A percentile compares a stretch with the other conserved stretches of the same genome.
Evolutionary conservation across 2,797 vertebrate species (phyloP).

Genomic region (Odontamblyopus rebecca): DNA sequence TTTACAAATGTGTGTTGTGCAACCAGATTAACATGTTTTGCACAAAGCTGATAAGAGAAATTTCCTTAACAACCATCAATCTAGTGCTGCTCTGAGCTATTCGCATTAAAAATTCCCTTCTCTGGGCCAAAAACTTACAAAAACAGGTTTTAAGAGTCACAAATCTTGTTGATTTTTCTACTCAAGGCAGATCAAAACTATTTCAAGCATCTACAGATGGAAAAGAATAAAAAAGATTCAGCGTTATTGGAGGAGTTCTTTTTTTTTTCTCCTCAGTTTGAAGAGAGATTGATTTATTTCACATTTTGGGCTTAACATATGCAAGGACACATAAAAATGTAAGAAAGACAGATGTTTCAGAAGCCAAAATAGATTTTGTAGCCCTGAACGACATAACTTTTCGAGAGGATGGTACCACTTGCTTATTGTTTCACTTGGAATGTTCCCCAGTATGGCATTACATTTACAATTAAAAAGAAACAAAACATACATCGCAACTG

Average conservation of each 20-base stretch:
- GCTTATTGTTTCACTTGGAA: too few species aligned
- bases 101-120: constrained; percentile 35
- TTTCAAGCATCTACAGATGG: neutral
- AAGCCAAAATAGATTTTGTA: too few species aligned
- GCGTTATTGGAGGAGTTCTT: neutral
- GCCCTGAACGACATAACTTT: too few species aligned
- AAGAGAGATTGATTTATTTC: too few species aligned
- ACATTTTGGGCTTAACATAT: too few species aligned
- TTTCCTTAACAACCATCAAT: constrained; percentile 27
- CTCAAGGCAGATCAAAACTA: constrained; percentile 8
- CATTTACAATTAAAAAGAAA: too few species aligned
- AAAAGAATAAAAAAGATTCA: neutral
- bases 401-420: too few species aligned
- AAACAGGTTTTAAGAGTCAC: constrained; percentile 20
- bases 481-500: too few species aligned
- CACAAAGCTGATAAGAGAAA: constrained; percentile 34
- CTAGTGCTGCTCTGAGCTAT: constrained; percentile 23
- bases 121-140: constrained; percentile 15
- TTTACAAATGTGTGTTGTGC: constrained; percentile 10
- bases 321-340: too few species aligned
- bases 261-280: too few species aligned
- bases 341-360: too few species aligned
- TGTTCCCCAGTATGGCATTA: too few species aligned
- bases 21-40: constrained; percentile 34
- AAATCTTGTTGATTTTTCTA: constrained; percentile 18